Conservation (phyloP, 2,113 vertebrate species). For the Monarcha castaneiventris region DNA sequence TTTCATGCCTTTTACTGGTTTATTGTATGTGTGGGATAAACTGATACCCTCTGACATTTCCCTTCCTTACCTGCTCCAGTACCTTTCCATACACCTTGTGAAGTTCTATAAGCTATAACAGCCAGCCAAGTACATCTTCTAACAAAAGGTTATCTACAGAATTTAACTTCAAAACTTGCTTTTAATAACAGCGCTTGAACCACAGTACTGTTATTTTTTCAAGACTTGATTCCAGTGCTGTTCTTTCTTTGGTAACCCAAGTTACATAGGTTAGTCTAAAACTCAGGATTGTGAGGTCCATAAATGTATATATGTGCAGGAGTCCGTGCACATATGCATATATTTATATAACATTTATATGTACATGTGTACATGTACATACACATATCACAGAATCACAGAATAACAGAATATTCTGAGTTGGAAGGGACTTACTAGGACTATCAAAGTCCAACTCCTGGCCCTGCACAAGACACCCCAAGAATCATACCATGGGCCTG, state of each 20-base stretch:
- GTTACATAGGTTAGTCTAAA: not conserved
- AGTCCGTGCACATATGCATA: not conserved
- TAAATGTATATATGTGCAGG: too few relatives aligned
- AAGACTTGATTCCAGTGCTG: not conserved
- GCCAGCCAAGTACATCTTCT: not conserved
- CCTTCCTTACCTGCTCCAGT: not conserved
- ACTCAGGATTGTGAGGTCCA: not conserved
- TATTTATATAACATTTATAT: not conserved
- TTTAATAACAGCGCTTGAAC: not conserved
- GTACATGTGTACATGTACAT: too few relatives aligned
- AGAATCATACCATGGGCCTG: not conserved
- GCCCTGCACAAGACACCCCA: not conserved
- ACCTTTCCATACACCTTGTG: not conserved
- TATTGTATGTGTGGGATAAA: rapidly evolving
- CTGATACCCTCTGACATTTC: not conserved
- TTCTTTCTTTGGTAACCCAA: not conserved
- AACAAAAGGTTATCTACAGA: not conserved
- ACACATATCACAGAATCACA: not conserved
- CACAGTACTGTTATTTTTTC: not conserved
- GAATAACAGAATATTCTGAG: not conserved
- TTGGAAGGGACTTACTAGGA: not conserved
- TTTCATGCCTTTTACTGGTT: not conserved
- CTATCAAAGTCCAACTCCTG: not conserved
- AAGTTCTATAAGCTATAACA: not conserved
- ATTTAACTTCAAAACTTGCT: not conserved